Evolutionary conservation across 2,888 invertebrate genomes (phyloP), one percentile per base, ranked within the genome.

Genomic region (Pristionchus maxplancki): DNA sequence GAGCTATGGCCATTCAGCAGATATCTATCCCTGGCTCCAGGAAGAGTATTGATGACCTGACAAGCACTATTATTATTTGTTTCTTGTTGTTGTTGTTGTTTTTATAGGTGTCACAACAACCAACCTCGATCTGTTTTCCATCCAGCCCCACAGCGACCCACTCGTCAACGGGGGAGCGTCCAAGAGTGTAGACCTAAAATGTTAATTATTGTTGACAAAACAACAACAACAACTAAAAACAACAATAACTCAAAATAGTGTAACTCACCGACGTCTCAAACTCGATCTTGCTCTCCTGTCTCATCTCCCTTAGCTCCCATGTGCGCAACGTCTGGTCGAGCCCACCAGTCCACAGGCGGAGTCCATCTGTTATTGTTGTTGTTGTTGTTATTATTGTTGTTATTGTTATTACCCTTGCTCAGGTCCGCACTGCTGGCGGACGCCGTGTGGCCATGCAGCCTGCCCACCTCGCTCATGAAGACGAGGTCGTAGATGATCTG

Each of bases 121-220:
- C 9, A 11, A 98, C 98, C 95, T 98, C 98, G 90, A 98, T 98
- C 95, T 97, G 97, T 90, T 97, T 97, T 95, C 97, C 98, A 96
- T 98, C 98, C 98, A 98, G 98, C 91, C 98, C 98, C 62, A 98
- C 98, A 5, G 98, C 98, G 87, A 98, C 95, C 98, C 98, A 98
- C 94, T 98, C 98, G 94, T 98, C 98, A 90, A 97, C 97, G 5
- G 98, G 98, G 95, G 98, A 98, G 95, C 97, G 98, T 89, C 98
- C 98, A 92, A 98, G 96, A 48, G 98, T 98, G 96, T 98, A 98
- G 95, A 98, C 98, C 95, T 96, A 96, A 90, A 83, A 28, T 82
- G 6, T 17, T 17, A 28, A 67, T 67, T 34, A 28, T 31, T 67
- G 5, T n/a, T 17, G n/a, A n/a, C n/a, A n/a, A n/a, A n/a, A n/a